A percentile compares a stretch with the other conserved stretches of the same genome.
These are phyloP conservation scores for Melitaea athalia DNA, from an alignment of 2,888 invertebrate genomes.

Conservation along the genomic window DNA sequence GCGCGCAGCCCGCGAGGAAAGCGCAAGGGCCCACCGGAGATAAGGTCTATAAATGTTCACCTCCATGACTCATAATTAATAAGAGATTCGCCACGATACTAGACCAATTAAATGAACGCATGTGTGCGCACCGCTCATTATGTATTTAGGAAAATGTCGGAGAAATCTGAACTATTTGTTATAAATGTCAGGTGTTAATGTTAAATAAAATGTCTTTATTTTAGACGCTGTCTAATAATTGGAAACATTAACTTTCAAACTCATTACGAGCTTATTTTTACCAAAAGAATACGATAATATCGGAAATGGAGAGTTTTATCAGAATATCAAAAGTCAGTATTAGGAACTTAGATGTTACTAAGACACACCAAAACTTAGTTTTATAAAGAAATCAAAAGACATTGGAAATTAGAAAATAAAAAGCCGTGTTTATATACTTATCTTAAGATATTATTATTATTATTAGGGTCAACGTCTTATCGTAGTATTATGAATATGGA, in stretches of 20 bases:
- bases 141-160: not conserved
- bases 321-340: no score
- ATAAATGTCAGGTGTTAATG: not conserved
- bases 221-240: not conserved
- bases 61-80: slow-evolving; percentile 72
- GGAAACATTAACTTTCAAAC: not conserved
- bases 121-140: slow-evolving; percentile 29
- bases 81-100: slow-evolving; percentile 61
- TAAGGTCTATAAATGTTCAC: slow-evolving; percentile 77
- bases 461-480: no score
- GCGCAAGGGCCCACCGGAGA: slow-evolving; percentile 74
- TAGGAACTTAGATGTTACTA: no score
- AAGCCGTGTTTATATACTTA: no score
- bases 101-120: slow-evolving; percentile 50
- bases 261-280: not conserved
- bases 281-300: no score
- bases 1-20: slow-evolving; percentile 42
- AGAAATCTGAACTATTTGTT: not conserved
- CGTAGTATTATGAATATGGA: no score
- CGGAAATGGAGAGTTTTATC: no score
- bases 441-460: no score
- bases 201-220: not conserved
- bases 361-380: no score
- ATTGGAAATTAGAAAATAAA: no score
- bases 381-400: no score